Conservation (phyloP, 2,797 vertebrate species). For the Spinus pinus region DNA sequence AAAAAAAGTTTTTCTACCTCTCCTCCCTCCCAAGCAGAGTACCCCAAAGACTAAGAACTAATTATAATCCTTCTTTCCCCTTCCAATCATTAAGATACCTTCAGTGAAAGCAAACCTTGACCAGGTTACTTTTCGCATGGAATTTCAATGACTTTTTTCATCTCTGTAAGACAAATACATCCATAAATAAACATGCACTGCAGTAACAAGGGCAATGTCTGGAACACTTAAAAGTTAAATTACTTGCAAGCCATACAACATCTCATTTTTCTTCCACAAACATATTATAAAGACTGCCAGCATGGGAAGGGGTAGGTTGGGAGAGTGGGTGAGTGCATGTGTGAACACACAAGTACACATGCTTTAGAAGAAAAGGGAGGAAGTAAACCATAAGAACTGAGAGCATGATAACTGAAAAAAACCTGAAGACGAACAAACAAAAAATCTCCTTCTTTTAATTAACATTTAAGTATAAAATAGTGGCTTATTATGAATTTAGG, state of each 20-base stretch:
- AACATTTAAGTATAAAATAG: not conserved
- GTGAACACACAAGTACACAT: not conserved
- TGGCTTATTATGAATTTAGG: not conserved
- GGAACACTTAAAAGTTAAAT: slow-evolving; percentile 40
- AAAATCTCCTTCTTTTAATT: not conserved
- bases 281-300: not conserved
- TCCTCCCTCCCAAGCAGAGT: not conserved
- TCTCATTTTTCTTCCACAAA: slow-evolving; percentile 3
- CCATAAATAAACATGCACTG: slow-evolving; percentile 32
- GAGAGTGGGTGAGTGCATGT: not conserved
- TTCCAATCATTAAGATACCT: not conserved
- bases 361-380: not conserved
- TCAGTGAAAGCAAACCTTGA: slow-evolving; percentile 10
- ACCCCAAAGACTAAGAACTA: slow-evolving; percentile 68
- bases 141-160: slow-evolving; percentile 1
- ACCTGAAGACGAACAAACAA: not conserved
- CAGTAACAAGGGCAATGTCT: not conserved
- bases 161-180: not conserved
- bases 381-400: not conserved
- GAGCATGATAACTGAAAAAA: not conserved
- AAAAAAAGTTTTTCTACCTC: not conserved
- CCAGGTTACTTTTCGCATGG: not conserved
- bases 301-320: not conserved
- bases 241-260: not conserved
- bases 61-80: slow-evolving; percentile 30